Conservation (phyloP, 37 sponge, comb jelly and placozoan species). For the Cladorhizidae sp. region DNA sequence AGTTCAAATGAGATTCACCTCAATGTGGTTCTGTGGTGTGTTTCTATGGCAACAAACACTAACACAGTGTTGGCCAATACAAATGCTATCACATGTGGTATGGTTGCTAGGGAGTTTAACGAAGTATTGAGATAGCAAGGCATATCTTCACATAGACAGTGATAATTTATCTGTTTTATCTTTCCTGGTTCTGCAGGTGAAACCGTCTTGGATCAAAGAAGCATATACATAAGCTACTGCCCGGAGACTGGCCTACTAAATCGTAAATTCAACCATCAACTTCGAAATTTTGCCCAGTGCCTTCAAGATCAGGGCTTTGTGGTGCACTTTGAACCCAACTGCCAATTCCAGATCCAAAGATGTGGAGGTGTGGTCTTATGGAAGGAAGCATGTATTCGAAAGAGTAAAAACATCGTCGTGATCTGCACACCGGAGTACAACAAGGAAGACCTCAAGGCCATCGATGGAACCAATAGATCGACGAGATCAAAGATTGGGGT, state of each 20-base stretch:
- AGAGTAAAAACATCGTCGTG: conserved; percentile 28
- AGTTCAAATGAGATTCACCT: too few relatives aligned
- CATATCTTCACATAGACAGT: too few relatives aligned
- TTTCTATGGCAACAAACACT: too few relatives aligned
- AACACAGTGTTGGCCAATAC: too few relatives aligned
- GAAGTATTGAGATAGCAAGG: too few relatives aligned
- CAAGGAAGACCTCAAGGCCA: conserved; percentile 11
- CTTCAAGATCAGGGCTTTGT: conserved; percentile 13
- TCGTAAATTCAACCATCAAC: conserved; percentile 9
- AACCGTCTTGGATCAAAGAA: neutral
- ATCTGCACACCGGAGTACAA: conserved; percentile 27
- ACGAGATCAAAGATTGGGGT: conserved; percentile 8
- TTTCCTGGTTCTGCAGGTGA: too few relatives aligned
- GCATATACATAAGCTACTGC: conserved; percentile 32
- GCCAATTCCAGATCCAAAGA: neutral
- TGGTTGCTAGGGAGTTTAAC: too few relatives aligned
- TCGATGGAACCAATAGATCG: neutral
- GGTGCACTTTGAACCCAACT: conserved; percentile 23
- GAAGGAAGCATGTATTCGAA: conserved; percentile 22
- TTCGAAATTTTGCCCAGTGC: neutral
- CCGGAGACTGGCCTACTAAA: conserved; percentile 19
- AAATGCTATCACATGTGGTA: too few relatives aligned
- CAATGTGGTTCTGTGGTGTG: too few relatives aligned
- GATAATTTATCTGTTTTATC: too few relatives aligned
- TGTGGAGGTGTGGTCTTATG: conserved; percentile 18